Evolutionary conservation across 2,797 vertebrate species (phyloP).

Genomic region (Brachymystax lenok): DNA sequence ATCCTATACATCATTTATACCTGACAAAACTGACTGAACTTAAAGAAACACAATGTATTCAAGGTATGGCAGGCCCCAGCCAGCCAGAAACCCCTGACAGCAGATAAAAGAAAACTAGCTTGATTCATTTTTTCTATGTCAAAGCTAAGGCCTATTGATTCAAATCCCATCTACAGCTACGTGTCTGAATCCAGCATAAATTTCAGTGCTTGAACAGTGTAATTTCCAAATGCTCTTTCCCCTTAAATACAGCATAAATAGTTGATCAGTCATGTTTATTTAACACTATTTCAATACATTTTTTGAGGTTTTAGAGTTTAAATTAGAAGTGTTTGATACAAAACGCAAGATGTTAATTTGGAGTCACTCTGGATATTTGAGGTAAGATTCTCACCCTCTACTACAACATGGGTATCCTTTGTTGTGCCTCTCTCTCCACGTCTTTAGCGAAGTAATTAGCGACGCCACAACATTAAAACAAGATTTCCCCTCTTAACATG

Average conservation of each 20-base stretch:
- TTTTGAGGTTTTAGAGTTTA: not conserved
- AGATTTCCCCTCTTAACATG: not conserved
- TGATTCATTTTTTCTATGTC: no score
- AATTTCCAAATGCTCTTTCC: not conserved
- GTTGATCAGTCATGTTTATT: not conserved
- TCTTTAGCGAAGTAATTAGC: not conserved
- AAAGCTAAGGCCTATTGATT: conserved; percentile 44
- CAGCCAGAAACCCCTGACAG: conserved; percentile 44
- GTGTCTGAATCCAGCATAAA: conserved; percentile 14
- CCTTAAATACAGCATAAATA: not conserved
- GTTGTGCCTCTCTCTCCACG: not conserved
- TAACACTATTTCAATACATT: not conserved
- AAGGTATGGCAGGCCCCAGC: conserved; percentile 27
- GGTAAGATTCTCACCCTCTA: not conserved
- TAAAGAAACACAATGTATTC: conserved; percentile 35
- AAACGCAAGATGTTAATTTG: not conserved
- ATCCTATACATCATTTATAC: conserved; percentile 57
- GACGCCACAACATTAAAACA: conserved; percentile 3
- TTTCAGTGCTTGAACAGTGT: not conserved
- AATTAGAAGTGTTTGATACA: not conserved
- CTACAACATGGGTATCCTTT: not conserved
- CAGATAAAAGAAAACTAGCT: no score
- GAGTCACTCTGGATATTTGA: not conserved
- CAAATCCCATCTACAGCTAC: not conserved
- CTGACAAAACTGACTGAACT: conserved; percentile 44